A percentile compares a stretch with the other conserved stretches of the same genome.
Evolutionary conservation across 2,888 invertebrate genomes (phyloP).

Genomic region (Apantesis nais): DNA sequence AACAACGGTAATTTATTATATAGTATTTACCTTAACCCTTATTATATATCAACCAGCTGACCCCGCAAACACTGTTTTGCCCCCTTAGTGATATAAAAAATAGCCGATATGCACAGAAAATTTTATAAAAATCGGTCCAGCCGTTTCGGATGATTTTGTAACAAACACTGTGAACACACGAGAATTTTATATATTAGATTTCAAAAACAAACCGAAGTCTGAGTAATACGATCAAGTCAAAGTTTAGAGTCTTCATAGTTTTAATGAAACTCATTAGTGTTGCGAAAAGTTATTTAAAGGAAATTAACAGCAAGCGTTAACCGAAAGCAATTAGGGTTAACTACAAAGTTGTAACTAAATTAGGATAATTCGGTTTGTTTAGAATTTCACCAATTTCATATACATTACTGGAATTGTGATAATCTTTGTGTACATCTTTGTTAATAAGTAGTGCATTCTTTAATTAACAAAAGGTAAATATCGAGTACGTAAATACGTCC

Average conservation of each 20-base stretch:
- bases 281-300: neutral
- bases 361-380: neutral
- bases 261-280: neutral
- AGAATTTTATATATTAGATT: too few species aligned
- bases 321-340: slow-evolving; percentile 3
- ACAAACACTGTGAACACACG: too few species aligned
- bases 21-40: too few species aligned
- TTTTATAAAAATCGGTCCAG: too few species aligned
- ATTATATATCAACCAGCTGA: too few species aligned
- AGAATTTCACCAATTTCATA: neutral
- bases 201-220: too few species aligned
- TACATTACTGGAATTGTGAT: neutral
- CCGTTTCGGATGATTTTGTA: too few species aligned
- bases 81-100: too few species aligned
- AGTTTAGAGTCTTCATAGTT: neutral
- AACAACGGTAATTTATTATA: too few species aligned
- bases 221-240: too few species aligned
- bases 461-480: neutral
- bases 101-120: too few species aligned
- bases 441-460: neutral
- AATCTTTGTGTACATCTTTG: neutral
- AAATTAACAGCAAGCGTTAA: slow-evolving; percentile 1
- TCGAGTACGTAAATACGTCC: neutral
- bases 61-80: too few species aligned
- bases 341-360: neutral